Conservation (phyloP, 2,888 invertebrate species). For the Scrobipalpa costella region DNA sequence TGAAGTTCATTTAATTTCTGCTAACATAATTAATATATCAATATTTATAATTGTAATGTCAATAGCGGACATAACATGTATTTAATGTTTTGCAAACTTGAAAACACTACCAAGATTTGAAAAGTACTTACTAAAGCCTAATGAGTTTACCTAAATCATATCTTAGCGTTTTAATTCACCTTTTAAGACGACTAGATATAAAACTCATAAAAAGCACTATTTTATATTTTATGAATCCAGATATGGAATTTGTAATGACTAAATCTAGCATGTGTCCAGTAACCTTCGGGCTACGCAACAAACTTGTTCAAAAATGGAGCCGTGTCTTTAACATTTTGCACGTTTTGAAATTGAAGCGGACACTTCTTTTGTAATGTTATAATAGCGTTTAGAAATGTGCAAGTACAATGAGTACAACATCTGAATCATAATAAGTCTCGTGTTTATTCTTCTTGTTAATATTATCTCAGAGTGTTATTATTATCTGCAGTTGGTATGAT, state of each 20-base stretch:
- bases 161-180: not conserved
- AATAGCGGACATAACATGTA: no score
- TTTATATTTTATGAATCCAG: conserved; percentile 24
- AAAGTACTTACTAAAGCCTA: no score
- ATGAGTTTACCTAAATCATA: no score
- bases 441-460: no score
- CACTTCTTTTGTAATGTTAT: conserved; percentile 43
- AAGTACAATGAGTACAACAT: conserved; percentile 21
- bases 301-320: conserved; percentile 42
- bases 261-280: conserved; percentile 26
- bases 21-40: no score
- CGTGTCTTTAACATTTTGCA: conserved; percentile 41
- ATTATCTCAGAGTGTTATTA: no score
- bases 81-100: no score
- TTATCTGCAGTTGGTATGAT: no score
- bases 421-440: not conserved
- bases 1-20: not conserved
- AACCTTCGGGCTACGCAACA: conserved; percentile 37
- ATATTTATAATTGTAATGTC: no score
- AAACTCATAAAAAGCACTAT: conserved; percentile 17
- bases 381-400: conserved; percentile 33
- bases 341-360: conserved; percentile 40
- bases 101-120: no score
- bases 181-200: conserved; percentile 17
- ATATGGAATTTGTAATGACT: conserved; percentile 26